Base-by-base conservation (phyloP, 2,113 vertebrate species). In the Dicerorhinus sumatrensis region DNA sequence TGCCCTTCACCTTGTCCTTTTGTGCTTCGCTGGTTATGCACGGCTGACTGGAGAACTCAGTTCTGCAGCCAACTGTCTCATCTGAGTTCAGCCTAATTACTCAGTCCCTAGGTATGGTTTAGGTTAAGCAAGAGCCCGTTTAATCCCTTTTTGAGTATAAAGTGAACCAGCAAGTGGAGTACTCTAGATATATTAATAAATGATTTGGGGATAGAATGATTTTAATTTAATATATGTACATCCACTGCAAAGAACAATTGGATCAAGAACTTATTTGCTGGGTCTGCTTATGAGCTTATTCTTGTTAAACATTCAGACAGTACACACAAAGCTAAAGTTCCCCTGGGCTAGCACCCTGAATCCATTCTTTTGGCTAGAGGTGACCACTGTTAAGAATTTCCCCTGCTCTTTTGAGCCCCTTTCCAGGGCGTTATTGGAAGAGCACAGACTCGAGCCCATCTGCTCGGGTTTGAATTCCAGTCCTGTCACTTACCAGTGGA, bases 21-120 rank as follows among this genome's bases (percentile, higher is more conserved):
- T 62, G 58, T 23, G 18, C 3, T 84, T 81, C 79, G 21, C 21
- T 69, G 25, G 25, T 85, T 88, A 62, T 84, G 70, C 67, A 29
- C 36, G 63, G 76, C 48, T 91, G 96, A 97, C 96, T 27, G 14
- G 72, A 81, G 48, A 58, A 91, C 73, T 92, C 42, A 29, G 60
- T 97, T 92, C 85, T 96, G 56, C 84, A 97, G 87, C 58, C 90
- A 96, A 58, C 81, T 94, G 31, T 60, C 75, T 97, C 18, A 2
- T 76, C 31, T 29, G 88, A 46, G 29, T 69, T 85, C 23, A 54
- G n/a, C 33, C 27, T 81, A 58, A 72, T 48, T 67, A 63, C 36
- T 1, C 33, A 72, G 51, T 82, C 16, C 63, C 17, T 46, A 54
- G 31, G 16, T 75, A n/a, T 25, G 65, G 29, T 54, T 86, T 46